A percentile compares a stretch with the other conserved stretches of the same genome.
phyloP scores from a whole-genome alignment of 2,797 vertebrate species.

The Nannoperca australis region DNA sequence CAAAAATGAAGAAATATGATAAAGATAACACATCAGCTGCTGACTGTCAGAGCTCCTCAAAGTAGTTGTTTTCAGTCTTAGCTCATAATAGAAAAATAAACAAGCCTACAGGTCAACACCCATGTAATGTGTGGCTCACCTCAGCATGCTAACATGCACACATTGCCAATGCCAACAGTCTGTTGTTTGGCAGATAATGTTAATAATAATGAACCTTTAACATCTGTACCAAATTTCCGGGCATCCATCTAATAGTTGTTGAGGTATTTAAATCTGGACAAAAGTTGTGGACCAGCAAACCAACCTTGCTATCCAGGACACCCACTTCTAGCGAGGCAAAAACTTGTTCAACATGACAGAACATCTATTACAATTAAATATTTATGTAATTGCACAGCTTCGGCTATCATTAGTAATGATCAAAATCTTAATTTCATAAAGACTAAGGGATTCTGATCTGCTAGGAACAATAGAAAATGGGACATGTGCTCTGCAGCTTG shows the following conservation, averaged over 20 bases:
- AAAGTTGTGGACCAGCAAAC: neutral
- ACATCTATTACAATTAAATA: slow-evolving; percentile 12
- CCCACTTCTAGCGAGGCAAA: neutral
- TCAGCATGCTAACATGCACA: neutral
- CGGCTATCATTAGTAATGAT: slow-evolving; percentile 18
- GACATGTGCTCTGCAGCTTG: slow-evolving; percentile 67
- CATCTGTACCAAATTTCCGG: neutral
- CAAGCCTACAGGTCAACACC: neutral
- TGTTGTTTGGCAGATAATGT: neutral
- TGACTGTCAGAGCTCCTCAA: neutral
- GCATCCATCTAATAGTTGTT: neutral
- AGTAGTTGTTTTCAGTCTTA: neutral
- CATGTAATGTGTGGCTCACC: neutral
- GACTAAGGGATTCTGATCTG: slow-evolving; percentile 30
- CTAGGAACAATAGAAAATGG: slow-evolving; percentile 40
- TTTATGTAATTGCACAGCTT: neutral
- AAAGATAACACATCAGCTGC: neutral
- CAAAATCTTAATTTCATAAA: slow-evolving; percentile 33
- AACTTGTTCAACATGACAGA: slow-evolving; percentile 35
- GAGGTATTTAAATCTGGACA: neutral
- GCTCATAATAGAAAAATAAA: neutral
- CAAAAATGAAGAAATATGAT: neutral
- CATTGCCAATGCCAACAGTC: neutral
- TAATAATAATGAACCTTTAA: no score
- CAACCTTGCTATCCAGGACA: neutral